Conservation (phyloP, 2,888 invertebrate genomes). For the Cerceris ruficornis region DNA sequence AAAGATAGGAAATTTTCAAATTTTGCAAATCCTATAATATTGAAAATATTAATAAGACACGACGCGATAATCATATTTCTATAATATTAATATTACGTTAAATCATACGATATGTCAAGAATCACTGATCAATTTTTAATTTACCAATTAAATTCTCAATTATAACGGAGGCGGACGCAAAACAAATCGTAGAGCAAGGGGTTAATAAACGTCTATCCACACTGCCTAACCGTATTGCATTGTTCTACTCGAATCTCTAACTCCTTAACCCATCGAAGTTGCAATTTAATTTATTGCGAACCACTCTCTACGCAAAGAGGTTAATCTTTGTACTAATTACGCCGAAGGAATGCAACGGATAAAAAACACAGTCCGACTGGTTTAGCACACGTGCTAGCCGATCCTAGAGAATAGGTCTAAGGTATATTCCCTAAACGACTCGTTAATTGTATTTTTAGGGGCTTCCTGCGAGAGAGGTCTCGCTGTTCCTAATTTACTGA, state of each 20-base stretch:
- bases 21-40: no score
- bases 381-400: constrained; percentile 47
- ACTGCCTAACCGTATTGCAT: no score
- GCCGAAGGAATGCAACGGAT: background rate
- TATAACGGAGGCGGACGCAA: no score
- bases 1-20: no score
- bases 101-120: no score
- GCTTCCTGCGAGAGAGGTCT: constrained; percentile 70
- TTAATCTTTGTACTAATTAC: background rate
- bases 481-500: constrained; percentile 77
- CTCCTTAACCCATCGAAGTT: background rate
- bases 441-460: constrained; percentile 79
- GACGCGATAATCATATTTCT: no score
- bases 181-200: no score
- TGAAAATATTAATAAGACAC: no score
- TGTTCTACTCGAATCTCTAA: no score
- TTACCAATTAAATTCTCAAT: no score
- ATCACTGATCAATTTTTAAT: no score
- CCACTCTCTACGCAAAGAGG: background rate
- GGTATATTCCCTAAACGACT: constrained; percentile 75
- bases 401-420: constrained; percentile 56
- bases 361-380: constrained; percentile 11
- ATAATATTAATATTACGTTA: no score
- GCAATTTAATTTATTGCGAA: background rate
- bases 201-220: background rate